Base-by-base conservation (phyloP, 2,888 invertebrate species). In the Tholera decimalis region DNA sequence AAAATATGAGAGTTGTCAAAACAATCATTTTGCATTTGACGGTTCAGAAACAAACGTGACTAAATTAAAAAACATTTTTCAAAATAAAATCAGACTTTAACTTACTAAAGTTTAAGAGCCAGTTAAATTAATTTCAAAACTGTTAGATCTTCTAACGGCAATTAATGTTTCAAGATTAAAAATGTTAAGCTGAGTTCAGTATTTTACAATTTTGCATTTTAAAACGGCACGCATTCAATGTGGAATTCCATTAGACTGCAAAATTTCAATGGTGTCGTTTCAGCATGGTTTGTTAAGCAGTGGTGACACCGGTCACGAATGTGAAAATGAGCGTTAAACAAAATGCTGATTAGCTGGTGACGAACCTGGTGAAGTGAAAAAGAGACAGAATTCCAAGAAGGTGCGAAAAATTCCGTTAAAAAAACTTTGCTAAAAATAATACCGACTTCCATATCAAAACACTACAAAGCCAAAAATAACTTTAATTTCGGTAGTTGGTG, bases 181-280 rank as follows among this genome's bases (percentile, higher is more conserved):
- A 56, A 56, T 33, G 6, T 73, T 30, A 22, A 78, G 51, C 37
- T 59, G 24, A 66, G 58, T 44, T 54, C 37, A 60, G 30, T 58
- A 60, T 70, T 63, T 56, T 53, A 61, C 58, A 50, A 68, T 82
- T 59, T 73, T 79, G 44, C 57, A 69, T 76, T 77, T 76, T 60
- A 60, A 76, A 76, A 49, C 37, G 57, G 49, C 65, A 77, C 73
- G 65, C 57, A 60, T 81, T 58, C 57, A 3, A 35, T 33, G 58
- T 43, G 69, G 74, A 66, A 73, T 78, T 41, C 58, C 24, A 68
- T 79, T 71, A 68, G 50, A 63, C 49, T 50, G 60, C n/a, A 73
- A 76, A 80, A 83, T 83, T 83, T 74, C 74, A 51, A 64, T 77
- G 63, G 58, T 64, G 67, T 68, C 66, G 58, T 43, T 73, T 59